These are phyloP conservation scores for Cygnus buccinator DNA, from an alignment of 2,113 vertebrate species.

Conservation along the genomic window DNA sequence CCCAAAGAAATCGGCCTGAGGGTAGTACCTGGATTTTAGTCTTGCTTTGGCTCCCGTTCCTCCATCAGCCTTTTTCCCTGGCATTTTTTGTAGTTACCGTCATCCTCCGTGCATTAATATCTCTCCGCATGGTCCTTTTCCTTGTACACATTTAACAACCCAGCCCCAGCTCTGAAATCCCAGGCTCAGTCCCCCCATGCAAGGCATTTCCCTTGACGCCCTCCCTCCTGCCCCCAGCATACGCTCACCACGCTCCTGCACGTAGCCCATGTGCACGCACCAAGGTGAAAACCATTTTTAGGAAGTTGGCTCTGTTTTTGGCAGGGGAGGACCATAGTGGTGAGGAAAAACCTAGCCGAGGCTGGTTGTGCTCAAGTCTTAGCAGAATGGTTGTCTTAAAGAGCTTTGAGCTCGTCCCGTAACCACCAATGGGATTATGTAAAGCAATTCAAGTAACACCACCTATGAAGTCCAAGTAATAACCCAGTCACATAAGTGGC, in stretches of 20 bases:
- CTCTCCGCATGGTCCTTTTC: not conserved
- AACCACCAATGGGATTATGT: conserved; percentile 19
- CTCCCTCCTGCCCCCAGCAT: not conserved
- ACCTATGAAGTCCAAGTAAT: conserved; percentile 6
- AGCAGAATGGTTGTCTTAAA: conserved; percentile 16
- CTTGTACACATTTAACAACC: not conserved
- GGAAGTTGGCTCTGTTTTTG: conserved; percentile 14
- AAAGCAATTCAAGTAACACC: conserved; percentile 13
- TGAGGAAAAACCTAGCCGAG: conserved; percentile 19
- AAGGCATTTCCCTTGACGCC: not conserved
- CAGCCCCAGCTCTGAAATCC: not conserved
- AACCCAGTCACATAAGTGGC: not conserved
- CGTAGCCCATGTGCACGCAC: not conserved
- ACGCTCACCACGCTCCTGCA: not conserved
- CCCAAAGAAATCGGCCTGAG: not conserved
- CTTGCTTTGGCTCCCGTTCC: not conserved
- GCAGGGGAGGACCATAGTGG: not conserved
- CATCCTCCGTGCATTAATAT: accelerated
- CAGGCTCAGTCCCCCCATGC: not conserved
- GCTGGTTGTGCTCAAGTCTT: not conserved
- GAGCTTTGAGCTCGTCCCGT: not conserved
- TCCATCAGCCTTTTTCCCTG: not conserved
- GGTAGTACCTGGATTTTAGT: not conserved
- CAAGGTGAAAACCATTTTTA: not conserved
- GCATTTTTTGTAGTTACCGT: not conserved